Evolutionary conservation across 1,140 invertebrate genomes (phyloP), one percentile per base, ranked within the genome.

Genomic region (Papilio machaon): DNA sequence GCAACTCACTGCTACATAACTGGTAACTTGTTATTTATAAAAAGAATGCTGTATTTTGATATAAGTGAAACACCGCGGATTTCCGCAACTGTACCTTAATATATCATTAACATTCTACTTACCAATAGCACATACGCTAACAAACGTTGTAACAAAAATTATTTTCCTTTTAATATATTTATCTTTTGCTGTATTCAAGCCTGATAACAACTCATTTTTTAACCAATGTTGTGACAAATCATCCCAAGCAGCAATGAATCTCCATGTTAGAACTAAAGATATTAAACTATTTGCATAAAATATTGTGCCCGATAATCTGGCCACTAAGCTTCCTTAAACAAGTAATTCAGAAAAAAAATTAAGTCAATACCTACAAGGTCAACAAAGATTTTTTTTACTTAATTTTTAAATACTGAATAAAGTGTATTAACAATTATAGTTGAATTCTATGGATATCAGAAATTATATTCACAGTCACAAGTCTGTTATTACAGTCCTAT

Each of bases 201-300:
- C 83, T 30, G 58, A 73, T 4, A 81, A 73, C 0, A 81, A 85
- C 43, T 92, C 91, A 10, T 81, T 70, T 64, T 49, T 84, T 17
- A 82, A 17, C 92, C 91, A 93, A 46, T 79, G 80, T 15, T 30
- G 19, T 0, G 86, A 87, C 6, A 92, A 54, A 4, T 23, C 74
- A 60, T 87, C 80, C 91, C 91, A 94, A 4, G 83, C 83, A 10
- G 80, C 81, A 6, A 89, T 75, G 9, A 91, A 85, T 47, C 76
- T 89, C 86, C 88, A 90, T 1, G 84, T 89, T 0, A 92, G 54
- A 10, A 91, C 73, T 38, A 91, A 73, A 0, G 92, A 94, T 60
- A 92, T 46, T 8, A 92, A 73, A 9, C 86, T 88, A 60, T 94
- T 94, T 4, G 85, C 89, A 70, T 94, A 94, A 80, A 93, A 94